phyloP scores from a whole-genome alignment of 2,888 invertebrate genomes.

The Chironomus tentans region DNA sequence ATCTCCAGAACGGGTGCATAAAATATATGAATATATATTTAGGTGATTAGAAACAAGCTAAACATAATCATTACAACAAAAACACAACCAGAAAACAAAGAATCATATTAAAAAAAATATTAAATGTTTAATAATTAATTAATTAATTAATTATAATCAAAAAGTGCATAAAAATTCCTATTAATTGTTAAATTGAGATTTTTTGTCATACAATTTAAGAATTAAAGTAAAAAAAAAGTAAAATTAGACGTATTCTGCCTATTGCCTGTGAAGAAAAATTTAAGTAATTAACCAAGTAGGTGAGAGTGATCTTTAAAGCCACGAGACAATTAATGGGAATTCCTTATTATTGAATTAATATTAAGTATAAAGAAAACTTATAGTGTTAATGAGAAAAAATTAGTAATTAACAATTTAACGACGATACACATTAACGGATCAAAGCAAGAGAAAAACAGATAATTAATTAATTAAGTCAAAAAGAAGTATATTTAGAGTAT shows the following conservation, averaged over 20 bases:
- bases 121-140: conserved; percentile 21
- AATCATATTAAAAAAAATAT: conserved; percentile 22
- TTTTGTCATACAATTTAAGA: conserved; percentile 14
- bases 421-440: conserved; percentile 20
- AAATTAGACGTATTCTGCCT: conserved; percentile 24
- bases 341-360: conserved; percentile 19
- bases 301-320: conserved; percentile 27
- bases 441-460: conserved; percentile 1
- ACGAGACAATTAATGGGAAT: conserved; percentile 27
- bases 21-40: conserved; percentile 4
- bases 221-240: not conserved
- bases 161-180: conserved; percentile 27
- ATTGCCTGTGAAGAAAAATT: conserved; percentile 26
- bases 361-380: not conserved
- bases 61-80: conserved; percentile 23
- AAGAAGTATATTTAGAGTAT: not conserved
- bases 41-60: conserved; percentile 18
- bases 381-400: not conserved
- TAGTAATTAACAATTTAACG: conserved; percentile 15
- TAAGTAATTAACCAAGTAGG: conserved; percentile 11
- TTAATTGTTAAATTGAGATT: conserved; percentile 27
- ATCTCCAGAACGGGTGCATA: conserved; percentile 27
- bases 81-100: conserved; percentile 22
- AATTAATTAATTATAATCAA: conserved; percentile 23
- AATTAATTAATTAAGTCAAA: conserved; percentile 1